Evolutionary conservation across 2,888 invertebrate species (phyloP).

Genomic region (Amphipoea lucens): DNA sequence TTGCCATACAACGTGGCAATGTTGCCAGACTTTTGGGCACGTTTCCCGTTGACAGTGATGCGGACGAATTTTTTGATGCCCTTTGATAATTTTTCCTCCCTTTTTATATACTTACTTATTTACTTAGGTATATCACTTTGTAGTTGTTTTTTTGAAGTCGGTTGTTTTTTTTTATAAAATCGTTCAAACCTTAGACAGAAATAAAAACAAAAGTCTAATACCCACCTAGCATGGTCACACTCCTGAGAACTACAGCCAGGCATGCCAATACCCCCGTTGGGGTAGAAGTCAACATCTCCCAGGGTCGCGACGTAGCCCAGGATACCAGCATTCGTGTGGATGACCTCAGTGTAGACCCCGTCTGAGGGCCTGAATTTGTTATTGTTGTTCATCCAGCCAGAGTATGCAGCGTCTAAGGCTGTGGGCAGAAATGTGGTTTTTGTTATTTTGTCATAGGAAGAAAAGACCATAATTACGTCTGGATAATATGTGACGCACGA

Average conservation of each 20-base stretch:
- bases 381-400: conserved; percentile 69
- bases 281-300: conserved; percentile 76
- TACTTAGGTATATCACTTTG: no score
- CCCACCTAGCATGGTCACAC: conserved; percentile 74
- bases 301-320: conserved; percentile 68
- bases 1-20: no score
- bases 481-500: no score
- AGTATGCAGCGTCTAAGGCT: conserved; percentile 71
- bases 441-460: background rate
- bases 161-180: background rate
- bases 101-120: no score
- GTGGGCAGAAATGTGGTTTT: background rate
- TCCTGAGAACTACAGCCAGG: conserved; percentile 69
- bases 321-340: conserved; percentile 75
- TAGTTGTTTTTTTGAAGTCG: no score
- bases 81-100: no score
- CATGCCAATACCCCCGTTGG: conserved; percentile 75
- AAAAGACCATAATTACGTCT: background rate
- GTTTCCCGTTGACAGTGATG: no score
- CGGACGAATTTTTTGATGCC: no score
- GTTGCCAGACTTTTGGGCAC: no score
- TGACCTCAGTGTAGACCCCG: conserved; percentile 73
- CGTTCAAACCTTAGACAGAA: no score
- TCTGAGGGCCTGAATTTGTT: conserved; percentile 68
- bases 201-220: no score